Evolutionary conservation across 2,888 invertebrate genomes (phyloP).

Genomic region (Melanophora roralis): DNA sequence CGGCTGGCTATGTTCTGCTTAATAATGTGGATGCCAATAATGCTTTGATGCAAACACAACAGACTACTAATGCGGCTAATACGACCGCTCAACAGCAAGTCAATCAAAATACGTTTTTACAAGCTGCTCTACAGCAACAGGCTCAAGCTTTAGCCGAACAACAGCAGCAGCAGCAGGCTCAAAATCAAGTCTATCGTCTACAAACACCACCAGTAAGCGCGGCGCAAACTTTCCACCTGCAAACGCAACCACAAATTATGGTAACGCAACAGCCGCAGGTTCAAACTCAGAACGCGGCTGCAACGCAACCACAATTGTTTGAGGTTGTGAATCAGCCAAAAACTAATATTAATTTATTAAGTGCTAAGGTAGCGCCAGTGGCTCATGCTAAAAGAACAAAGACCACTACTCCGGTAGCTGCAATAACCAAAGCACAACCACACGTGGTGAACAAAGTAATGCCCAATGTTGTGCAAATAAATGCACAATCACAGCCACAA

Average conservation of each 20-base stretch:
- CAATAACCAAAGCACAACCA: constrained; percentile 70
- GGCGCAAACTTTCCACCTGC: constrained; percentile 65
- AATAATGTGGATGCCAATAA: constrained; percentile 79
- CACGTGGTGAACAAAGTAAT: constrained; percentile 73
- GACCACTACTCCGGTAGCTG: constrained; percentile 62
- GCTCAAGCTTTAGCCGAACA: constrained; percentile 49
- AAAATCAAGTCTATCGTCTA: constrained; percentile 61
- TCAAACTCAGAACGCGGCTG: constrained; percentile 28
- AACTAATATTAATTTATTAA: constrained; percentile 52
- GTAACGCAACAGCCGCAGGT: constrained; percentile 37
- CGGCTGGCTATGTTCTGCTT: constrained; percentile 84
- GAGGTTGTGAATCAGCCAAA: constrained; percentile 9
- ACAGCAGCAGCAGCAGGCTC: constrained; percentile 63
- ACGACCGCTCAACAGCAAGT: constrained; percentile 41
- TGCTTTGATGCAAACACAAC: constrained; percentile 53
- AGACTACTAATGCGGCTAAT: constrained; percentile 20
- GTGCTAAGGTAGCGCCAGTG: constrained; percentile 64
- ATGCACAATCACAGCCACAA: constrained; percentile 45
- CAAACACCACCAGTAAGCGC: constrained; percentile 58
- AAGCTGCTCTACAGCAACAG: constrained; percentile 59
- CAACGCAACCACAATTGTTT: constrained; percentile 28
- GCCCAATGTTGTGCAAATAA: constrained; percentile 67
- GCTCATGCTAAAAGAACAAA: constrained; percentile 68
- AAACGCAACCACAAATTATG: constrained; percentile 53
- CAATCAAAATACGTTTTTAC: constrained; percentile 50